Base-by-base conservation (phyloP, 2,113 vertebrate species). In the Oceanites oceanicus region DNA sequence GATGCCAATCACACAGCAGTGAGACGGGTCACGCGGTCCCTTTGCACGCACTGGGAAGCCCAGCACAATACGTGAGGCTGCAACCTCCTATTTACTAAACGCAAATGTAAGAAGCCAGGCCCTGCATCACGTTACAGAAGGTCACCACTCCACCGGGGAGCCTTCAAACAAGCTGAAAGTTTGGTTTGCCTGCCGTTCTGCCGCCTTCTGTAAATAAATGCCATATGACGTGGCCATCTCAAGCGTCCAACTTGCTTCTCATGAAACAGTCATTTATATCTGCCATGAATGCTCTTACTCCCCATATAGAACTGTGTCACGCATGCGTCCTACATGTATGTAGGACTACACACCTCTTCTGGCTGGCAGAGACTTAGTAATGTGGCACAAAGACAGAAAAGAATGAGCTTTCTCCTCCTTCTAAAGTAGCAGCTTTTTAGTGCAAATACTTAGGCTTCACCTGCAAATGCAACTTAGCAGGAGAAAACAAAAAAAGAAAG, bases 161-260 rank as follows among this genome's bases (percentile, higher is more conserved):
- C 38, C n/a, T 6, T 32, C 67, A 58, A 77, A 92, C 50, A 80
- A 47, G 44, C 72, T 55, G 63, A 29, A 45, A 42, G 34, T 15
- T 79, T 6, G 1, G 4, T 68, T 66, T 72, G 67, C 50, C 53
- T 40, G 2, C 8, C 1, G 1, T 38, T 87, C 77, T 82, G 22
- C 47, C 2, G 2, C 45, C 40, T 88, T 75, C 52, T 68, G 66
- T 52, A 92, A 79, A 79, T 36, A 85, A 88, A 49, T 21, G 15
- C 3, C 2, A 0, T 15, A 7, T 8, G 29, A 70, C 23, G 13
- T 40, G 53, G 7, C 21, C 5, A 9, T 8, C 45, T 52, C 1
- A 0, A 70, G 68, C 27, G 53, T 81, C 77, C 65, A 30, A 10
- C 7, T 78, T 18, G 18, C 4, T 61, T 62, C 30, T 44, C 42